Conservation (phyloP, 2,113 vertebrate species). For the Rostratula benghalensis region DNA sequence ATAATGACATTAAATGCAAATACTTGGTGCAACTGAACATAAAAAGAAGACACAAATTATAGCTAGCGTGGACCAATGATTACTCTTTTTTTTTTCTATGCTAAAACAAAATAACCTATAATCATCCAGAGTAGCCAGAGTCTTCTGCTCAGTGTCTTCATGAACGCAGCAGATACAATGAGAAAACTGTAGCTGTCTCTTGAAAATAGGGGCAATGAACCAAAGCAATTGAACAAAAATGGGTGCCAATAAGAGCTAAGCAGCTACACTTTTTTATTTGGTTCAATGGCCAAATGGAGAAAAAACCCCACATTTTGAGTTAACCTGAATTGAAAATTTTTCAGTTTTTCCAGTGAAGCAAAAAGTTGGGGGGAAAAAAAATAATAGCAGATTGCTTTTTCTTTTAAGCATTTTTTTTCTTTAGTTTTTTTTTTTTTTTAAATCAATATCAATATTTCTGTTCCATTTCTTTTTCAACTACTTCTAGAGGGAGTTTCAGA, state of each 20-base stretch:
- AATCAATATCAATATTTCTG: neutral
- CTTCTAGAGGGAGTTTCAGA: neutral
- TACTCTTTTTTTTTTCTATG: neutral
- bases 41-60: neutral
- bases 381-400: slow-evolving; percentile 18
- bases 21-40: neutral
- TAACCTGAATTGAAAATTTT: slow-evolving; percentile 37
- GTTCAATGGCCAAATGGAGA: slow-evolving; percentile 16
- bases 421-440: neutral
- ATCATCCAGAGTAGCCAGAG: neutral
- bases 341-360: slow-evolving; percentile 52
- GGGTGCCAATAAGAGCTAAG: neutral
- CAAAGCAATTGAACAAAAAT: neutral
- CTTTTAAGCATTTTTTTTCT: neutral
- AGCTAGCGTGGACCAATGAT: neutral
- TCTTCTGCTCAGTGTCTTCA: neutral
- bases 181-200: neutral
- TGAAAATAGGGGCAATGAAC: neutral
- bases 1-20: neutral
- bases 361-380: slow-evolving; percentile 14
- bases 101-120: slow-evolving; percentile 13
- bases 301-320: neutral
- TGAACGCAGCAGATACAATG: neutral
- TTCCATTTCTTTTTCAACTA: neutral
- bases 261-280: neutral